These are phyloP conservation scores for Lucifuga dentata DNA, from an alignment of 2,113 vertebrate species.

Conservation along the genomic window DNA sequence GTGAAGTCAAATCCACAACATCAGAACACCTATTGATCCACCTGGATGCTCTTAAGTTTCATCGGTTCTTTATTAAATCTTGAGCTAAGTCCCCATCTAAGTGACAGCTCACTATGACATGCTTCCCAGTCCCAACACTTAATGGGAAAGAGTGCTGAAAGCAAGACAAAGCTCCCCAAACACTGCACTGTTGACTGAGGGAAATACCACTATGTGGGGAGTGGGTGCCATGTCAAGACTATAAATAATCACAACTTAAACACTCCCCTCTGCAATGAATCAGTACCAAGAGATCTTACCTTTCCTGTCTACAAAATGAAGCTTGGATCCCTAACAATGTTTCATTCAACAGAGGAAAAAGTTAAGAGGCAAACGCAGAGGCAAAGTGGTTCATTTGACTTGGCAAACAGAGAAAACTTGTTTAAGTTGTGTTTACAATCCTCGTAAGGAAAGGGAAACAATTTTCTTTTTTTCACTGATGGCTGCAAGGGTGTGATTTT, in stretches of 20 bases:
- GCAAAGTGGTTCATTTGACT: conserved; percentile 37
- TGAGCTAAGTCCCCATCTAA: conserved; percentile 31
- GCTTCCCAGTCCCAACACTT: conserved; percentile 44
- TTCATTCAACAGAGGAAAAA: conserved; percentile 55
- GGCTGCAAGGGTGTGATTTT: conserved; percentile 20
- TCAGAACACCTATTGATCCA: background rate
- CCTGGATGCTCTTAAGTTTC: background rate
- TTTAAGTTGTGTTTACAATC: conserved; percentile 50
- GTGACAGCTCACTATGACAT: conserved; percentile 43
- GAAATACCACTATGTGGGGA: conserved; percentile 80
- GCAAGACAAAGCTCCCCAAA: conserved; percentile 76
- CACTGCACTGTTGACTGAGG: conserved; percentile 77
- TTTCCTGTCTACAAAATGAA: conserved; percentile 59
- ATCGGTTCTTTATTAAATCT: background rate
- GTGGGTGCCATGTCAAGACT: conserved; percentile 76
- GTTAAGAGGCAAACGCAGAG: conserved; percentile 37
- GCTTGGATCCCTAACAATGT: conserved; percentile 69
- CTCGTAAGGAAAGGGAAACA: conserved; percentile 41
- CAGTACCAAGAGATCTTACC: conserved; percentile 42
- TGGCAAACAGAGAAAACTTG: conserved; percentile 51
- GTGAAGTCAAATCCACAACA: background rate
- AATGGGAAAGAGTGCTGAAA: conserved; percentile 62
- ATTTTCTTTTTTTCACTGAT: conserved; percentile 29
- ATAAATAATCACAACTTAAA: conserved; percentile 80
- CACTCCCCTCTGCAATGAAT: conserved; percentile 60